Percentiles rank a stretch among this genome's conserved stretches.
phyloP scores from a whole-genome alignment of 2,797 vertebrate species.

The Pangasius mekongensis region DNA sequence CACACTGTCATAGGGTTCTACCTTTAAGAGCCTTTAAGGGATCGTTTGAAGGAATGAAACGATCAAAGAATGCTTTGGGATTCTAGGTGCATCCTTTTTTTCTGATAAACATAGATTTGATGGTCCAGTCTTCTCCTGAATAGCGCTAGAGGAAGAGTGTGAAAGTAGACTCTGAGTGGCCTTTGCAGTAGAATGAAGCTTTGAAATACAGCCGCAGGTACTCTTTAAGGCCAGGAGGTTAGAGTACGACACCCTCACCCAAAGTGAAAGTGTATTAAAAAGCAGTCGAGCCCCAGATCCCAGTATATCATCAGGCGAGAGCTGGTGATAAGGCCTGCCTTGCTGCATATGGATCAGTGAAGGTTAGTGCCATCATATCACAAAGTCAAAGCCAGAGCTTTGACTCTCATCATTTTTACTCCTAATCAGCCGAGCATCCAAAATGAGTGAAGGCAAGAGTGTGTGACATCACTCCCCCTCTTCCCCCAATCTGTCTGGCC shows the following conservation, averaged over 20 bases:
- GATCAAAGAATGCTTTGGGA: not conserved
- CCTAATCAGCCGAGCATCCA: constrained; percentile 81
- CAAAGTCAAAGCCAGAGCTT: constrained; percentile 93
- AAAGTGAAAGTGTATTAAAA: constrained; percentile 95
- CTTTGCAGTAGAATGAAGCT: constrained; percentile 60
- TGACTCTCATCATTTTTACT: constrained; percentile 63
- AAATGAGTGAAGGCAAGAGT: constrained; percentile 57
- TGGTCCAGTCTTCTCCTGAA: not conserved
- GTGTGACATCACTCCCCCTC: constrained; percentile 40
- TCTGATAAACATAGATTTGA: not conserved
- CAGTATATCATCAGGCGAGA: constrained; percentile 88
- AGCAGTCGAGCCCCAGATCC: constrained; percentile 87
- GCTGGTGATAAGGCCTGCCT: constrained; percentile 91
- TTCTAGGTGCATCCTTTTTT: not conserved
- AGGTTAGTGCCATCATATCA: constrained; percentile 99
- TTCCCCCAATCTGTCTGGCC: constrained; percentile 40
- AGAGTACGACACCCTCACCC: constrained; percentile 76
- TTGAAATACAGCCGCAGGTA: constrained; percentile 80
- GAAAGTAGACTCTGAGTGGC: constrained; percentile 46
- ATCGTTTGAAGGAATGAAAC: not conserved
- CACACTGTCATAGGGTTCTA: not conserved
- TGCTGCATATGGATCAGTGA: constrained; percentile 93
- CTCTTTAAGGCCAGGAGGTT: constrained; percentile 75
- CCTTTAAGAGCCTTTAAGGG: not conserved
- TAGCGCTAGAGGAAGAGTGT: not conserved